Conservation (phyloP, 2,888 invertebrate species). For the Octonoba sinensis region DNA sequence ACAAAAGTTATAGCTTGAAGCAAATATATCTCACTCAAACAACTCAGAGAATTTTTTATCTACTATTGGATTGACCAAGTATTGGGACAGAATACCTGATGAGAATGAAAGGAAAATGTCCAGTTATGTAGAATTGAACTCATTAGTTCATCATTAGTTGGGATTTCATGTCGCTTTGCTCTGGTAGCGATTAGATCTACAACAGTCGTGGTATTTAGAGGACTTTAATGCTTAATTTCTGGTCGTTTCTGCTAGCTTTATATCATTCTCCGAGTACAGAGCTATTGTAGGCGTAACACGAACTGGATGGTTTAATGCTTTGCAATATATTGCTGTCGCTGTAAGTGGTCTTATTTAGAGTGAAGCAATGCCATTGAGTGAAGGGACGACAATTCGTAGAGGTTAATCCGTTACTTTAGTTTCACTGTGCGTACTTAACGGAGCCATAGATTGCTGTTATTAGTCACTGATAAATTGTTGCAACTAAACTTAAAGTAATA, state of each 20-base stretch:
- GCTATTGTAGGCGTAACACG: neutral
- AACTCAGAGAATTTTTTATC: constrained; percentile 25
- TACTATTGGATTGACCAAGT: constrained; percentile 20
- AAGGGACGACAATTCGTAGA: too few relatives aligned
- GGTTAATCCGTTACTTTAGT: too few relatives aligned
- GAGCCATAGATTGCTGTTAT: too few relatives aligned
- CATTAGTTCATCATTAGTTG: constrained; percentile 58
- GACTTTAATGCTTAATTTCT: constrained; percentile 45
- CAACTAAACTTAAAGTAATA: too few relatives aligned
- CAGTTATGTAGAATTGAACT: constrained; percentile 41
- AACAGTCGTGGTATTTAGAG: constrained; percentile 21
- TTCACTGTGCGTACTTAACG: too few relatives aligned
- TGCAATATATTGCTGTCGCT: neutral
- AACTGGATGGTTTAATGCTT: neutral
- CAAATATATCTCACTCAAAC: neutral
- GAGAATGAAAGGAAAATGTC: constrained; percentile 49
- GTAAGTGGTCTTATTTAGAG: too few relatives aligned
- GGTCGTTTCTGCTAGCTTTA: constrained; percentile 20
- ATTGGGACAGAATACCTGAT: constrained; percentile 33
- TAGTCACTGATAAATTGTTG: too few relatives aligned
- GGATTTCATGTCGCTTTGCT: constrained; percentile 42
- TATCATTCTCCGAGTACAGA: neutral
- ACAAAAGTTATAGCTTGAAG: too few relatives aligned
- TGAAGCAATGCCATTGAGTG: too few relatives aligned
- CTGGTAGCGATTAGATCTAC: constrained; percentile 33